phyloP scores from a whole-genome alignment of 2,113 vertebrate genomes.

The Mobula hypostoma region DNA sequence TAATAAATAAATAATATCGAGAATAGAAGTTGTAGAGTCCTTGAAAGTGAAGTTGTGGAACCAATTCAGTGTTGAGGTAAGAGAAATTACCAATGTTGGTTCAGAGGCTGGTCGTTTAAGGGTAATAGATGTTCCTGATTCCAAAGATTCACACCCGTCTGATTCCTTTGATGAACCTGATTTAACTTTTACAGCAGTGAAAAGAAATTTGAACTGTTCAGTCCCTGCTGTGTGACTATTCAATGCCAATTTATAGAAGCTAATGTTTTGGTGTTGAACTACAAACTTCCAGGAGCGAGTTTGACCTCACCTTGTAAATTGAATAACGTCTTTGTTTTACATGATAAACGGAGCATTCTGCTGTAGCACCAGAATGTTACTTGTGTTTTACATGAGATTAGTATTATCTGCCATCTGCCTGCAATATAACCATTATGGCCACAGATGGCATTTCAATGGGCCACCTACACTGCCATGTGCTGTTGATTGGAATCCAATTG shows the following conservation, averaged over 20 bases:
- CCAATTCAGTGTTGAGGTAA: no score
- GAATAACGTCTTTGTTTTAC: neutral
- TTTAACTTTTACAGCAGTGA: neutral
- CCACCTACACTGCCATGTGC: neutral
- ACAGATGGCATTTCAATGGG: neutral
- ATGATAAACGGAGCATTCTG: neutral
- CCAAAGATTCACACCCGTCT: no score
- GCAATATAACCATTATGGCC: neutral
- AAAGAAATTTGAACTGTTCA: neutral
- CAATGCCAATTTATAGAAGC: neutral
- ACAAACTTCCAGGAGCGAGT: neutral
- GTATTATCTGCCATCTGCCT: neutral
- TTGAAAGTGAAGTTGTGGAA: no score
- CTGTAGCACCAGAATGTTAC: neutral
- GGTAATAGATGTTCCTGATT: no score
- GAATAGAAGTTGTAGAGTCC: no score
- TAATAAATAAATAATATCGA: no score
- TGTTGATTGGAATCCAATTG: neutral
- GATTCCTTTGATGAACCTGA: neutral
- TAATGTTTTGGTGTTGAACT: neutral
- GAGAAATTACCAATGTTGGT: no score
- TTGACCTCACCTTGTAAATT: neutral
- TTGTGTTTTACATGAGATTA: neutral
- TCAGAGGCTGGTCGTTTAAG: no score
- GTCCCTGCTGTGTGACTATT: neutral